Base-by-base conservation (phyloP, 2,113 vertebrate genomes). In the Nibea albiflora region DNA sequence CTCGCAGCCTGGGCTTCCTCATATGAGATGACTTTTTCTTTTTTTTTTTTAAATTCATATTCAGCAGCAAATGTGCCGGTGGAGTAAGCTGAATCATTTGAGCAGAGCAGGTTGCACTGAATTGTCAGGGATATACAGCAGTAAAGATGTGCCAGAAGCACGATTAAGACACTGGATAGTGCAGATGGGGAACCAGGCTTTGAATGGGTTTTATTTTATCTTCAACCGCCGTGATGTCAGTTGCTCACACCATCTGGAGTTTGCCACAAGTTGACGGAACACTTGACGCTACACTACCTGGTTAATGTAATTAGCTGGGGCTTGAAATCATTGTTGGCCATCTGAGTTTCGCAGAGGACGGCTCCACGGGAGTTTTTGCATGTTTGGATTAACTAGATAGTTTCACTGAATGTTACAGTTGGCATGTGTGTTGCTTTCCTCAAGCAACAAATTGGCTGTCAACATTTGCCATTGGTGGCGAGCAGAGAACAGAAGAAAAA, bases 171-270 rank as follows among this genome's bases (percentile, higher is more conserved):
- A 17, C 35, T 42, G 49, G 8, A 86, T 79, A 4, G 22, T 85
- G 65, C 74, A 91, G 83, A 90, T 87, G 80, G 81, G 79, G 82
- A 82, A 31, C 76, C 31, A 15, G 65, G 73, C 73, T 81, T 69
- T 61, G 60, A 86, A 50, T 4, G 57, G 80, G 50, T 79, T 81
- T 86, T 70, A 24, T 81, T 88, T 89, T 80, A 11, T 66, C 83
- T 82, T 76, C 78, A 85, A 54, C 22, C 52, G 62, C 49, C 28
- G 57, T 69, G 31, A 73, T 63, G 77, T 66, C 54, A 49, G 65
- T 69, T 80, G 69, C 31, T 66, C 6, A 50, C 84, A 69, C 85
- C 79, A 81, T 85, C 72, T 90, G 85, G 68, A 72, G 63, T 22
- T 70, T 82, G 68, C 61, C 14, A 24, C 17, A 53, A 0, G 11